Evolutionary conservation across 1,140 invertebrate genomes (phyloP), one percentile per base, ranked within the genome.

Genomic region (Lineus longissimus): DNA sequence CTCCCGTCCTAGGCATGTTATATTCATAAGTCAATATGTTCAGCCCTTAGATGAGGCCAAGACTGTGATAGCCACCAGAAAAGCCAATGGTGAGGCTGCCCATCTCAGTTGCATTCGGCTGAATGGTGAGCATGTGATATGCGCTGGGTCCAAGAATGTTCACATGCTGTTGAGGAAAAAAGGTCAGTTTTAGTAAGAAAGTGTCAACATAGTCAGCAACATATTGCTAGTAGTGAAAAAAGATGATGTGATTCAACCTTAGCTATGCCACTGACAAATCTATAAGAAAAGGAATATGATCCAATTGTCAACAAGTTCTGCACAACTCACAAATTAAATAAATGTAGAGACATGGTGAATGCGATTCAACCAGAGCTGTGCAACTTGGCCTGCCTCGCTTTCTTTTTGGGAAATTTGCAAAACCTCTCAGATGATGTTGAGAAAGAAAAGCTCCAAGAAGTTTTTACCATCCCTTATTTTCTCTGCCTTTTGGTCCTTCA

Each of bases 51-150:
- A 76, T 29, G 61, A 70, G 25, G 74, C 79, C 25, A 43, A 69
- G 6, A 69, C 71, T 58, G 69, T 84, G 2, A 70, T 84, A 29
- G 73, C 73, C 56, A 83, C 81, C 59, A 67, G 64, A 51, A 85
- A 84, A 72, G 79, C 81, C 11, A 85, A 85, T 80, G 84, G 84
- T 41, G 83, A 85, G 71, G 83, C 84, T 62, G 84, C 81, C 29
- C 84, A 85, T 69, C 68, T 85, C 4, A 82, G 80, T 66, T 82
- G 75, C 65, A 61, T 78, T 55, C 62, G 72, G 33, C 70, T 84
- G 51, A 75, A 70, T 62, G 76, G 74, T 54, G 59, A 80, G 51
- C 72, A 70, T 61, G 68, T 78, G 9, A 67, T 83, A 27, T 80
- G 80, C 70, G 76, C 79, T 51, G 84, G 84, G 6, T 84, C 83